phyloP scores from a whole-genome alignment of 1,140 invertebrate genomes.

The Littorina saxatilis region DNA sequence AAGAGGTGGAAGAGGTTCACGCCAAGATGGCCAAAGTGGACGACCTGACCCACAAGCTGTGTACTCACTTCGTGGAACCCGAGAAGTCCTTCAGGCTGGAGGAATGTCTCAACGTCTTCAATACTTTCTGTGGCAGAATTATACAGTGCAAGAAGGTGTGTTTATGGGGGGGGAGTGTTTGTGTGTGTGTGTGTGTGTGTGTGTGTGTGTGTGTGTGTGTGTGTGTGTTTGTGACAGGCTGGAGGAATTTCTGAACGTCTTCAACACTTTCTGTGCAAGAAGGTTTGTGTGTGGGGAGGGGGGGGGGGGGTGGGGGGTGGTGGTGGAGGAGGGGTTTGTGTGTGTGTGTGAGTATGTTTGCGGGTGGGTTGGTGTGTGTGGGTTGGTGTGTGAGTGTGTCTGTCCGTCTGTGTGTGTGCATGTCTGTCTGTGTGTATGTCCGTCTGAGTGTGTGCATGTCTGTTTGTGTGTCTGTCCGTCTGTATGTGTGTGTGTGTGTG shows the following conservation, averaged over 20 bases:
- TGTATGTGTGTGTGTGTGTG: too few species aligned
- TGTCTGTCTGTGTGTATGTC: too few species aligned
- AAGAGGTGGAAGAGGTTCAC: conserved; percentile 87
- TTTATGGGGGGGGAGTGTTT: neutral
- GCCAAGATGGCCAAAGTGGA: conserved; percentile 90
- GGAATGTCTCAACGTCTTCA: conserved; percentile 71
- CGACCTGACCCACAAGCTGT: conserved; percentile 70
- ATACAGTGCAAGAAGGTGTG: conserved; percentile 71
- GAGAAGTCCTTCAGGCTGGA: conserved; percentile 73
- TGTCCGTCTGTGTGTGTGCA: too few species aligned
- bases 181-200: conserved; percentile 23
- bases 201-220: conserved; percentile 16
- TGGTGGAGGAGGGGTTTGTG: too few species aligned
- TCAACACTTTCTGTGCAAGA: conserved; percentile 71
- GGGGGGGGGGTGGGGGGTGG: too few species aligned
- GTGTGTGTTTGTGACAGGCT: conserved; percentile 35
- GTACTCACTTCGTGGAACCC: conserved; percentile 72
- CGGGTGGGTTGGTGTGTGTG: neutral
- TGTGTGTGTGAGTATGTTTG: conserved; percentile 21
- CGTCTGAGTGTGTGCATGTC: too few species aligned
- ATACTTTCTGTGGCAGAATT: conserved; percentile 70
- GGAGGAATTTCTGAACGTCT: conserved; percentile 71
- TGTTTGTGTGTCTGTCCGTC: too few species aligned
- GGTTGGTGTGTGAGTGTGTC: too few species aligned
- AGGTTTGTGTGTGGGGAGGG: conserved; percentile 56